These are phyloP conservation scores for Magallana angulata DNA, from an alignment of 1,140 invertebrate species.

Conservation along the genomic window DNA sequence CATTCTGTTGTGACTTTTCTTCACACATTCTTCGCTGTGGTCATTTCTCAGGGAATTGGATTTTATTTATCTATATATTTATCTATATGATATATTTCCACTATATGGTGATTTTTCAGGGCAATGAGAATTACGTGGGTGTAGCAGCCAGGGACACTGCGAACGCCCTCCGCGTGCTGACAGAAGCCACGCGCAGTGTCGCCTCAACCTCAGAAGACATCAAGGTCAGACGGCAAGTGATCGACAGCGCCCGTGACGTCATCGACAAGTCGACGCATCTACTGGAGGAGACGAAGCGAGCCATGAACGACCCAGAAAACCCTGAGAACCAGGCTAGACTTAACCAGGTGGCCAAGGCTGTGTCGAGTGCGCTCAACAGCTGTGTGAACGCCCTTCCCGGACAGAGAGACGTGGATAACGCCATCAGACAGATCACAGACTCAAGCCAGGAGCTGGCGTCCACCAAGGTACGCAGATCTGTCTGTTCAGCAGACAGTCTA, in stretches of 20 bases:
- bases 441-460: constrained; percentile 87
- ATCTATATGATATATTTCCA: background rate
- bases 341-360: constrained; percentile 81
- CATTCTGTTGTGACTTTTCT: background rate
- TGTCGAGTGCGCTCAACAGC: constrained; percentile 81
- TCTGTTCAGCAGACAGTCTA: too few relatives aligned
- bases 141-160: constrained; percentile 90
- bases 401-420: constrained; percentile 92
- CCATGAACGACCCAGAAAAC: constrained; percentile 83
- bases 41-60: too few relatives aligned
- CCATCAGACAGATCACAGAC: constrained; percentile 88
- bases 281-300: constrained; percentile 88
- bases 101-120: constrained; percentile 73
- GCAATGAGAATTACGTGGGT: constrained; percentile 91
- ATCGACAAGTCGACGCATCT: constrained; percentile 87
- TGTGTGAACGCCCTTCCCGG: constrained; percentile 91
- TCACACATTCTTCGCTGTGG: too few relatives aligned
- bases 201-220: constrained; percentile 84
- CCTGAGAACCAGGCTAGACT: constrained; percentile 83
- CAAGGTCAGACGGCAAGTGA: constrained; percentile 82
- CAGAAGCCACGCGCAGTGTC: constrained; percentile 86
- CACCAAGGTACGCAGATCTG: constrained; percentile 79
- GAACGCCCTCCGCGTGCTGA: constrained; percentile 85
- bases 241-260: constrained; percentile 86
- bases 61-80: too few relatives aligned